Evolutionary conservation across 2,888 invertebrate genomes (phyloP).

Genomic region (Nesidiocoris tenuis): DNA sequence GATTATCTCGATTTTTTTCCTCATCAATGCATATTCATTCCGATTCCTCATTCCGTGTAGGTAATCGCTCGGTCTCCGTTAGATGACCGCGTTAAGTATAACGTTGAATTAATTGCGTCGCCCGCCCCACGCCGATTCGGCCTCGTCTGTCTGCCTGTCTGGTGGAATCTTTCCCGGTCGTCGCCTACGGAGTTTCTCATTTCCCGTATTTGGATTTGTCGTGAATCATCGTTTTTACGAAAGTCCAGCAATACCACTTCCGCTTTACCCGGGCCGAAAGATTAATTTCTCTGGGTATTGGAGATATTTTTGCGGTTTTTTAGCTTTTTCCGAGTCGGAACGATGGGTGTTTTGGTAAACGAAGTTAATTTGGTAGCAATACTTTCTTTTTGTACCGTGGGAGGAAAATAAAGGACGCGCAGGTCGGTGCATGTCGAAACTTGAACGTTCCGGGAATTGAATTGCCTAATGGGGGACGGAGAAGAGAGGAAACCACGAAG

Average conservation of each 20-base stretch:
- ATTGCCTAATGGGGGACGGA: not conserved
- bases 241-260: too few species aligned
- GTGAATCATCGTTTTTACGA: not conserved
- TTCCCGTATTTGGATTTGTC: too few species aligned
- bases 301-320: too few species aligned
- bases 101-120: constrained; percentile 20
- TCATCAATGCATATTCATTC: not conserved
- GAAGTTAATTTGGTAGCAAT: too few species aligned
- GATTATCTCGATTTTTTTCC: too few species aligned
- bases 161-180: not conserved
- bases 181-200: too few species aligned
- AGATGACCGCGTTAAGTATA: constrained; percentile 24
- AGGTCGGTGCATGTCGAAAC: not conserved
- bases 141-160: not conserved
- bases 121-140: constrained; percentile 12
- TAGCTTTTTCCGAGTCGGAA: too few species aligned
- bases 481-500: not conserved
- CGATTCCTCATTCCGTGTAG: not conserved
- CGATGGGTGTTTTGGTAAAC: too few species aligned
- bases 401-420: not conserved
- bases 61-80: constrained; percentile 6
- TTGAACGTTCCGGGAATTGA: not conserved
- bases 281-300: too few species aligned
- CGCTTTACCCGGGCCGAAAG: constrained; percentile 1
- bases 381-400: too few species aligned